A percentile compares a stretch with the other conserved stretches of the same genome.
Evolutionary conservation across 2,888 invertebrate genomes (phyloP).

Genomic region (Sialis fuliginosa): DNA sequence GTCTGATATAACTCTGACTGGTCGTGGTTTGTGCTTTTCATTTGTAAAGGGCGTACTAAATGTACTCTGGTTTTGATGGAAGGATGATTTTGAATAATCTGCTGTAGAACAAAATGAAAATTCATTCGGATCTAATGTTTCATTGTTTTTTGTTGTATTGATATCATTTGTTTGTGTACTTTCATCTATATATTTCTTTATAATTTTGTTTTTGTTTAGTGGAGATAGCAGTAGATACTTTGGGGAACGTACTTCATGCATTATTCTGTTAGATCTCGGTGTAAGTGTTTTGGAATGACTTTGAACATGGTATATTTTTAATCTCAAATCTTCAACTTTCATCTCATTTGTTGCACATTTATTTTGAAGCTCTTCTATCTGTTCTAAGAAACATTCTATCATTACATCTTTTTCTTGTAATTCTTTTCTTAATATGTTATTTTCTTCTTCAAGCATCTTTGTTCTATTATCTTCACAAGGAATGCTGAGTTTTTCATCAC

Average conservation of each 20-base stretch:
- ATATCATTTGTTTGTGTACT: no score
- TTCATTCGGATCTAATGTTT: no score
- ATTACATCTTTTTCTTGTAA: background rate
- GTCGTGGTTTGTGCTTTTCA: no score
- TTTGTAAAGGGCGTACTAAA: no score
- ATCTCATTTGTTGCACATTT: background rate
- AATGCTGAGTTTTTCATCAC: no score
- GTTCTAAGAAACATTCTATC: constrained; percentile 1
- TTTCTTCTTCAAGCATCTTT: background rate
- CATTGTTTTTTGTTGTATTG: no score
- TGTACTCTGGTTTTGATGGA: no score
- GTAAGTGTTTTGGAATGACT: background rate
- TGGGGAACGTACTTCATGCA: background rate
- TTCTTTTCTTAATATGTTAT: background rate
- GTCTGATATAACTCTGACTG: background rate
- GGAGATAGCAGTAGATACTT: no score
- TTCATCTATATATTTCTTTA: no score
- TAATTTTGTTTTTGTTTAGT: no score
- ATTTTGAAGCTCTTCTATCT: background rate
- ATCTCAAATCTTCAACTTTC: background rate
- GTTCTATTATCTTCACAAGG: background rate
- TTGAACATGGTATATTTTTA: background rate
- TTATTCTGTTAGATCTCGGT: background rate
- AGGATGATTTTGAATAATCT: no score
- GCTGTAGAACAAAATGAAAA: no score